Conservation (phyloP, 2,888 invertebrate species). For the Oithona nana region DNA sequence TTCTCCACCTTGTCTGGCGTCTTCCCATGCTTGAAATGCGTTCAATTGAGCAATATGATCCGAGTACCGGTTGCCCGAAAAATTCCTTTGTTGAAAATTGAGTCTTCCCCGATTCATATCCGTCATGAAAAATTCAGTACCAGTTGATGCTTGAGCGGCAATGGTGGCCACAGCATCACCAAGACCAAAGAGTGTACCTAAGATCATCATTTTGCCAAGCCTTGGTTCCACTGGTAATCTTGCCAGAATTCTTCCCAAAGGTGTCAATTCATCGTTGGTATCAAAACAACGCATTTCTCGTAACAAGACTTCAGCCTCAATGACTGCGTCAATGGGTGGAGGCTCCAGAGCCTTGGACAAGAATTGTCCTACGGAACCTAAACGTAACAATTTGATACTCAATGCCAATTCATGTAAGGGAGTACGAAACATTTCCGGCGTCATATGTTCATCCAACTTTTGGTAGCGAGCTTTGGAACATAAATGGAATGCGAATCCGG, state of each 20-base stretch:
- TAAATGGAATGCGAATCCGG: conserved; percentile 82
- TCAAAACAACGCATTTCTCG: conserved; percentile 82
- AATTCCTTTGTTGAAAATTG: conserved; percentile 59
- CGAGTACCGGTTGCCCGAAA: conserved; percentile 68
- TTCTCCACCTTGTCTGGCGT: conserved; percentile 33
- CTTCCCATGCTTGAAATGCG: conserved; percentile 54
- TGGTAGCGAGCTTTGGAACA: conserved; percentile 48
- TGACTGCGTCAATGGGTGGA: conserved; percentile 68
- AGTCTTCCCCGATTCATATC: conserved; percentile 43
- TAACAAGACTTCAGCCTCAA: conserved; percentile 68
- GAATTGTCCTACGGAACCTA: conserved; percentile 85
- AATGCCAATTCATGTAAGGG: conserved; percentile 86
- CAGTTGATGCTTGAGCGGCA: conserved; percentile 85
- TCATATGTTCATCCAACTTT: conserved; percentile 65
- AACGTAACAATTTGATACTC: conserved; percentile 65
- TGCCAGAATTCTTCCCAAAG: conserved; percentile 78
- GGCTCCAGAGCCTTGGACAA: conserved; percentile 53
- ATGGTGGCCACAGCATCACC: conserved; percentile 80
- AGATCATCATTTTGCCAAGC: conserved; percentile 87
- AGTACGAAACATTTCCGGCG: conserved; percentile 93
- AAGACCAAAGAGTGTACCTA: conserved; percentile 73
- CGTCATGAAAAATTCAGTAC: conserved; percentile 77
- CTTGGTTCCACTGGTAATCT: conserved; percentile 87
- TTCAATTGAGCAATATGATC: conserved; percentile 90
- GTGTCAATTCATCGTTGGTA: conserved; percentile 64